Conservation (phyloP, 2,888 invertebrate genomes). For the Drosophila mettleri region DNA sequence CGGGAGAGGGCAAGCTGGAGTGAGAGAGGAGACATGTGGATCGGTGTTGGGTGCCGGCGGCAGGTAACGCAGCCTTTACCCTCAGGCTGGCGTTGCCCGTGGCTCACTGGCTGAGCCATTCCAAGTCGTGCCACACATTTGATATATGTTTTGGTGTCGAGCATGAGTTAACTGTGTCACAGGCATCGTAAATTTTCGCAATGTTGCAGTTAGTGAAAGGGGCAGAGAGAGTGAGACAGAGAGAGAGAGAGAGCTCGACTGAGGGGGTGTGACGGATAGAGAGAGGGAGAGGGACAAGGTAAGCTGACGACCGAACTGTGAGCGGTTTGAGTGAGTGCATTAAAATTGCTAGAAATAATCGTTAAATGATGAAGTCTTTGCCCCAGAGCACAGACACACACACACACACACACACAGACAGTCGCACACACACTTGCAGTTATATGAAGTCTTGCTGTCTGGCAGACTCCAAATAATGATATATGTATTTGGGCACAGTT, state of each 20-base stretch:
- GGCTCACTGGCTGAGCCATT: slow-evolving; percentile 45
- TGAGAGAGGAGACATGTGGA: background rate
- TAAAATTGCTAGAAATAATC: slow-evolving; percentile 79
- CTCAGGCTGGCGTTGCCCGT: slow-evolving; percentile 32
- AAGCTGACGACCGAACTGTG: slow-evolving; percentile 1
- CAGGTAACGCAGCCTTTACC: slow-evolving; percentile 67
- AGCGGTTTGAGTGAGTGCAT: slow-evolving; percentile 58
- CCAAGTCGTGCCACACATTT: slow-evolving; percentile 78
- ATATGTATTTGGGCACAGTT: slow-evolving; percentile 61
- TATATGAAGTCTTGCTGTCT: slow-evolving; percentile 46
- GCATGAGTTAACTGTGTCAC: slow-evolving; percentile 80
- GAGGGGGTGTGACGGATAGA: background rate
- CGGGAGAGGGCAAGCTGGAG: slow-evolving; percentile 20
- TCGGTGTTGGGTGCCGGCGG: slow-evolving; percentile 30
- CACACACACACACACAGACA: slow-evolving; percentile 4
- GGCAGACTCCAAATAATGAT: slow-evolving; percentile 59
- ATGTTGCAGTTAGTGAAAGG: slow-evolving; percentile 47
- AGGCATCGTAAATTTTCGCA: slow-evolving; percentile 79
- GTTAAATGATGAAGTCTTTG: slow-evolving; percentile 77
- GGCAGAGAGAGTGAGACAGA: slow-evolving; percentile 4
- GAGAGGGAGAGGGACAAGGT: background rate
- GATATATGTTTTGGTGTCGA: slow-evolving; percentile 80
- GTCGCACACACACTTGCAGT: slow-evolving; percentile 11
- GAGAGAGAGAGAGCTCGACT: background rate
- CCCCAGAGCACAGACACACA: slow-evolving; percentile 18